Percentiles rank a stretch among this genome's conserved stretches.
These are phyloP conservation scores for Cheilinus undulatus DNA, from an alignment of 2,113 vertebrate genomes.

Conservation along the genomic window DNA sequence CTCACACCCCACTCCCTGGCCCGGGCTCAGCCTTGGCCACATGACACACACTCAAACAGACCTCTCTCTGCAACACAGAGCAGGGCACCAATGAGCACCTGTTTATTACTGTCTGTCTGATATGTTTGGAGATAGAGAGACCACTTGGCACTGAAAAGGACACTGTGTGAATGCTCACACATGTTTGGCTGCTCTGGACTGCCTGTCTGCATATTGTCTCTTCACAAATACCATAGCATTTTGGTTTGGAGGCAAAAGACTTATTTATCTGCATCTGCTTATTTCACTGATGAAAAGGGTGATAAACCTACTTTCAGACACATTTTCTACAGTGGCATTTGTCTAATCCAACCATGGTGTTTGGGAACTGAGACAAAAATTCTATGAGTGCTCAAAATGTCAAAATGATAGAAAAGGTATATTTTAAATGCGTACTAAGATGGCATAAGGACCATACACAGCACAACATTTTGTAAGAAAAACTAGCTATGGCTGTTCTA, in stretches of 20 bases:
- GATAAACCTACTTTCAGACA: too few species aligned
- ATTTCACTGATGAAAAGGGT: conserved; percentile 1
- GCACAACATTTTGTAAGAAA: too few species aligned
- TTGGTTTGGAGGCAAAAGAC: not conserved
- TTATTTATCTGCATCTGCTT: conserved; percentile 14
- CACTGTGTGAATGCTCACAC: conserved; percentile 48
- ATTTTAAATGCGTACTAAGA: too few species aligned
- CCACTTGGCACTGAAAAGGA: conserved; percentile 46
- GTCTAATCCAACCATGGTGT: too few species aligned
- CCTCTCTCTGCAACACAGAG: conserved; percentile 51
- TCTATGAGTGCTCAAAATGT: too few species aligned
- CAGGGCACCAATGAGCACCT: conserved; percentile 69
- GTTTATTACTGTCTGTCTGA: conserved; percentile 69
- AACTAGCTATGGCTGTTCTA: too few species aligned
- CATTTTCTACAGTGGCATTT: too few species aligned
- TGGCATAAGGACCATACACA: too few species aligned
- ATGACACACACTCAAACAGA: conserved; percentile 75
- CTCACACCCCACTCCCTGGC: conserved; percentile 78
- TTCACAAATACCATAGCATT: not conserved
- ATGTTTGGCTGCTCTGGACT: conserved; percentile 33
- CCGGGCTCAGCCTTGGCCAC: conserved; percentile 67
- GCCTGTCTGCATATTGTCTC: conserved; percentile 20
- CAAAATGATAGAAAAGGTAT: too few species aligned
- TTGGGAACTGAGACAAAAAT: too few species aligned
- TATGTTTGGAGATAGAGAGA: conserved; percentile 48